Conservation (phyloP, 2,113 vertebrate species). For the Ia io region DNA sequence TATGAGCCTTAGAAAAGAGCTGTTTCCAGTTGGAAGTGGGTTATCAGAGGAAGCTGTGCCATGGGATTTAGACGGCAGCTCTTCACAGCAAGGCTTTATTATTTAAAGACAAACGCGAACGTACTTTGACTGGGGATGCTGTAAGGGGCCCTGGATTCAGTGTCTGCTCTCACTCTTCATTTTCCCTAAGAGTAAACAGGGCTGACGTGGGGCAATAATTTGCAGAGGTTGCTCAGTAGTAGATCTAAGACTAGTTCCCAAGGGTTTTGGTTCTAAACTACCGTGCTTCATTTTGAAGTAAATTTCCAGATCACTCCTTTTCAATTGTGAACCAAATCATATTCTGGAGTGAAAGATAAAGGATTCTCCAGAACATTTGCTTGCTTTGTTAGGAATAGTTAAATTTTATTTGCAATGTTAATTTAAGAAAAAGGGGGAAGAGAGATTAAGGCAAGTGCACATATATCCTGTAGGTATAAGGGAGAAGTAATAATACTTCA, state of each 20-base stretch:
- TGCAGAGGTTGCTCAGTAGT: background rate
- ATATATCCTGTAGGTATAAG: background rate
- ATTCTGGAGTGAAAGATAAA: background rate
- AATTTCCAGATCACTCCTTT: conserved; percentile 7
- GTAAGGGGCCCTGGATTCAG: background rate
- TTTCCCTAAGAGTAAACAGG: background rate
- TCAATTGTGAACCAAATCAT: conserved; percentile 4
- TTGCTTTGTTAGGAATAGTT: background rate
- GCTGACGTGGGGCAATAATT: background rate
- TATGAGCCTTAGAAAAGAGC: background rate
- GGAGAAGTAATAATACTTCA: background rate
- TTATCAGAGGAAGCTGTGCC: background rate
- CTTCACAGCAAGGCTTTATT: background rate
- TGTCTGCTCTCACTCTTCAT: conserved; percentile 23
- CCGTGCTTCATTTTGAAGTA: background rate
- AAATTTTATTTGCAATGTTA: background rate
- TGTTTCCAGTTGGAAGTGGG: background rate
- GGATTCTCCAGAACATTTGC: background rate
- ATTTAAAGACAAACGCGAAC: background rate
- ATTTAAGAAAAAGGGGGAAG: background rate
- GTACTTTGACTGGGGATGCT: conserved; percentile 39
- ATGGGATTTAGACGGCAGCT: background rate
- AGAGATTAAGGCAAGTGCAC: background rate
- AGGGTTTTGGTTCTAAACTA: background rate
- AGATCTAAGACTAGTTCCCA: background rate